These are phyloP conservation scores for Sthenelais limicola DNA, from an alignment of 2,888 invertebrate species.

Conservation along the genomic window DNA sequence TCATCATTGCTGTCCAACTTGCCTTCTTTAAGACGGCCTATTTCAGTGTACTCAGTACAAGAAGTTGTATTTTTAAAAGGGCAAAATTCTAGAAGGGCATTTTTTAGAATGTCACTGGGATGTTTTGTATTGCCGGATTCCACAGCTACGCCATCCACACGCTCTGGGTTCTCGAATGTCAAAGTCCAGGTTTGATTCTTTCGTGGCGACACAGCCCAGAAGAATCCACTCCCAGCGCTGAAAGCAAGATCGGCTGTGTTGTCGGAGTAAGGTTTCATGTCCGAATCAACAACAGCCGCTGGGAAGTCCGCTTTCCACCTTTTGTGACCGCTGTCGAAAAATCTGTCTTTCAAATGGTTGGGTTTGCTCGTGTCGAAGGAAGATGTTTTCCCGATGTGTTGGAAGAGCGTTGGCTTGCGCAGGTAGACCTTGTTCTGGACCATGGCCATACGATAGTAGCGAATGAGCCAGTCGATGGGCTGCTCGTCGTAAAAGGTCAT, in stretches of 20 bases:
- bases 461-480: conserved; percentile 54
- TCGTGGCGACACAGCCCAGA: conserved; percentile 48
- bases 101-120: conserved; percentile 34
- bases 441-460: conserved; percentile 48
- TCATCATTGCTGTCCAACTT: too few species aligned
- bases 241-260: conserved; percentile 67
- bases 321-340: conserved; percentile 54
- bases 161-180: conserved; percentile 41
- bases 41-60: neutral
- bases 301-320: conserved; percentile 63
- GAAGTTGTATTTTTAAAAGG: neutral
- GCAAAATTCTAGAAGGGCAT: conserved; percentile 44
- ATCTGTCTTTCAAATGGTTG: conserved; percentile 66
- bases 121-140: conserved; percentile 42
- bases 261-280: conserved; percentile 62
- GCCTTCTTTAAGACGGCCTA: conserved; percentile 38
- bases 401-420: conserved; percentile 54
- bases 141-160: conserved; percentile 41
- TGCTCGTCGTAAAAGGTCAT: conserved; percentile 54
- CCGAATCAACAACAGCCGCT: conserved; percentile 66
- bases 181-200: conserved; percentile 41
- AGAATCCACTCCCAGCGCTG: conserved; percentile 43
- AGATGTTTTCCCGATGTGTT: conserved; percentile 62
- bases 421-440: conserved; percentile 46
- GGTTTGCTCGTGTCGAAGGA: conserved; percentile 66